Conservation (phyloP, 1,140 invertebrate species). For the Aporrectodea caliginosa region DNA sequence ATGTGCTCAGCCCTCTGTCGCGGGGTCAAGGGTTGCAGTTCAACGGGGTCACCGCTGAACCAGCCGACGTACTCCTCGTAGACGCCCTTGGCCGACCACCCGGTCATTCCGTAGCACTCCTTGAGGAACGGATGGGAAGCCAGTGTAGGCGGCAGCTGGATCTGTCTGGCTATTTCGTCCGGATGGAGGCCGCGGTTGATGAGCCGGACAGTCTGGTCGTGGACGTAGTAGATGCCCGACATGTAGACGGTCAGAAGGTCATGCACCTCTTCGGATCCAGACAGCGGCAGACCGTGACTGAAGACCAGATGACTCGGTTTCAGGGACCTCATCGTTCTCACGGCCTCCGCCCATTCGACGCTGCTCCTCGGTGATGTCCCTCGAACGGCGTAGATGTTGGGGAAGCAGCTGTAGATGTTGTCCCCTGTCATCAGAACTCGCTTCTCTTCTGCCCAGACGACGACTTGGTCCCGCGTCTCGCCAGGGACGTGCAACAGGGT, state of each 20-base stretch:
- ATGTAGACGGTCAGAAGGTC: constrained; percentile 39
- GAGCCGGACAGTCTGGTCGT: constrained; percentile 43
- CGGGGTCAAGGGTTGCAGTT: constrained; percentile 40
- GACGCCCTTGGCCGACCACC: constrained; percentile 43
- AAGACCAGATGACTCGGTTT: constrained; percentile 39
- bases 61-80: constrained; percentile 43
- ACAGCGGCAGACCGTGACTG: constrained; percentile 42
- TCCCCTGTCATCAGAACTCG: constrained; percentile 40
- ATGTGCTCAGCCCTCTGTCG: constrained; percentile 36
- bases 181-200: constrained; percentile 39
- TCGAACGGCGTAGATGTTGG: constrained; percentile 47
- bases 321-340: constrained; percentile 41
- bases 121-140: constrained; percentile 26
- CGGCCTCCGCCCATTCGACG: constrained; percentile 39
- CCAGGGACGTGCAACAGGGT: constrained; percentile 44
- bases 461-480: constrained; percentile 46
- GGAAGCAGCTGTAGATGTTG: constrained; percentile 43
- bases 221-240: constrained; percentile 43
- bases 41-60: constrained; percentile 45
- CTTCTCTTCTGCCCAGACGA: constrained; percentile 41
- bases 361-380: constrained; percentile 40
- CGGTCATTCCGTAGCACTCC: constrained; percentile 43
- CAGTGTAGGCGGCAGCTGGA: constrained; percentile 37
- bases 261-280: constrained; percentile 33
- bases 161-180: constrained; percentile 40